phyloP scores from a whole-genome alignment of 2,113 vertebrate species.

The Malurus elegans region DNA sequence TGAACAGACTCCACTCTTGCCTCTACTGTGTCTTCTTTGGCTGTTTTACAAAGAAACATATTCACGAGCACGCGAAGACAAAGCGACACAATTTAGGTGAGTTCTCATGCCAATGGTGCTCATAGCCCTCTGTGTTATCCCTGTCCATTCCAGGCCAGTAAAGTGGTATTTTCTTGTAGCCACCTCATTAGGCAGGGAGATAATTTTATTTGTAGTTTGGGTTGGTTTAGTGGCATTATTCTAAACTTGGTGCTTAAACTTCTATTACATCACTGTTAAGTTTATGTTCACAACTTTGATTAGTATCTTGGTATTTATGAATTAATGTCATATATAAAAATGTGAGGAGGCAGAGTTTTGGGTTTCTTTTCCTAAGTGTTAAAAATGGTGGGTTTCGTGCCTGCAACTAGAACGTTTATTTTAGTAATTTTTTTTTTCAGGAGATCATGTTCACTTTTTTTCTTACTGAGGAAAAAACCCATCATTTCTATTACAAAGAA shows the following conservation, averaged over 20 bases:
- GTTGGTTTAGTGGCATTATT: background rate
- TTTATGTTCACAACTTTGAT: background rate
- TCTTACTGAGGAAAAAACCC: background rate
- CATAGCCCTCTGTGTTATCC: background rate
- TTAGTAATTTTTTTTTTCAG: background rate
- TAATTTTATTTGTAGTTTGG: background rate
- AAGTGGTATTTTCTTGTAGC: background rate
- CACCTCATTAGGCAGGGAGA: background rate
- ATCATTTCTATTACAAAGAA: background rate
- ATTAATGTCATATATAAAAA: background rate
- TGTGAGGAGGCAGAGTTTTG: background rate
- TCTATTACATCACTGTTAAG: background rate
- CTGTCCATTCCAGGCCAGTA: background rate
- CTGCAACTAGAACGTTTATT: background rate
- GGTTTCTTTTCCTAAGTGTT: background rate
- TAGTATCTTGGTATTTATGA: background rate
- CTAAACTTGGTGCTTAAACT: background rate
- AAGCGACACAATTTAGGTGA: slow-evolving; percentile 99
- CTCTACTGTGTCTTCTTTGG: slow-evolving; percentile 99
- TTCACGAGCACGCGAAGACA: slow-evolving; percentile 96
- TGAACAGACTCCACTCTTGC: slow-evolving; percentile 97
- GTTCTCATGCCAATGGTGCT: background rate
- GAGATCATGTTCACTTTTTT: background rate
- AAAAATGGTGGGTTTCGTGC: background rate
- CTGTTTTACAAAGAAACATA: slow-evolving; percentile 99